These are phyloP conservation scores for Hemicrepidius hirtus DNA, from an alignment of 2,888 invertebrate species.

Conservation along the genomic window DNA sequence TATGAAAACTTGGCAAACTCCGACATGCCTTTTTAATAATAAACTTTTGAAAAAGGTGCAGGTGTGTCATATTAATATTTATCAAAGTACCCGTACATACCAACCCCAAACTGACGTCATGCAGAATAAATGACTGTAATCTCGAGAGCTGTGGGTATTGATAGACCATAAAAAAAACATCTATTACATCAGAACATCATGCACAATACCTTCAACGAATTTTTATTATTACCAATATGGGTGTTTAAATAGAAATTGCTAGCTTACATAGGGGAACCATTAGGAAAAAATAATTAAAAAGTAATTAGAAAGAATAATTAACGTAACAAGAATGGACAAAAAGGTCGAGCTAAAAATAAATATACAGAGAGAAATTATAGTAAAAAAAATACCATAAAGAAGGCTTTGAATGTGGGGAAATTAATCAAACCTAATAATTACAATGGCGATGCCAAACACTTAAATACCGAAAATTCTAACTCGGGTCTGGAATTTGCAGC, in stretches of 20 bases:
- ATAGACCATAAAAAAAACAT: conserved; percentile 41
- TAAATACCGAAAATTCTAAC: conserved; percentile 26
- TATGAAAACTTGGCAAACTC: conserved; percentile 46
- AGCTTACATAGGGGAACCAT: conserved; percentile 1
- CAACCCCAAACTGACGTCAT: conserved; percentile 46
- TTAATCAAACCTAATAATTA: conserved; percentile 10
- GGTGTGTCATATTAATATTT: conserved; percentile 51
- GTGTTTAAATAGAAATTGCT: conserved; percentile 34
- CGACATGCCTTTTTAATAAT: conserved; percentile 47
- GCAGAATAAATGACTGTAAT: conserved; percentile 47
- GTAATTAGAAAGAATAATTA: conserved; percentile 17
- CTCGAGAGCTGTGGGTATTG: conserved; percentile 47
- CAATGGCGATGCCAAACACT: background rate
- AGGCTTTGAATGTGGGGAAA: background rate
- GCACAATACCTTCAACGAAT: conserved; percentile 36
- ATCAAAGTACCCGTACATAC: conserved; percentile 46
- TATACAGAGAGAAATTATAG: too few species aligned
- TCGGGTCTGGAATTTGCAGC: conserved; percentile 18
- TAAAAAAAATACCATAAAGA: too few species aligned
- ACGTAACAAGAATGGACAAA: background rate
- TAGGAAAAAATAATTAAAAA: background rate
- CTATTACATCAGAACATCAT: conserved; percentile 39
- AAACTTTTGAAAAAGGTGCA: conserved; percentile 49
- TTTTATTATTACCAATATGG: conserved; percentile 42
- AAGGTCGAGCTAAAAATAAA: conserved; percentile 2